These are phyloP conservation scores for Eupelmus urozonus DNA, from an alignment of 2,888 invertebrate species.

Conservation along the genomic window DNA sequence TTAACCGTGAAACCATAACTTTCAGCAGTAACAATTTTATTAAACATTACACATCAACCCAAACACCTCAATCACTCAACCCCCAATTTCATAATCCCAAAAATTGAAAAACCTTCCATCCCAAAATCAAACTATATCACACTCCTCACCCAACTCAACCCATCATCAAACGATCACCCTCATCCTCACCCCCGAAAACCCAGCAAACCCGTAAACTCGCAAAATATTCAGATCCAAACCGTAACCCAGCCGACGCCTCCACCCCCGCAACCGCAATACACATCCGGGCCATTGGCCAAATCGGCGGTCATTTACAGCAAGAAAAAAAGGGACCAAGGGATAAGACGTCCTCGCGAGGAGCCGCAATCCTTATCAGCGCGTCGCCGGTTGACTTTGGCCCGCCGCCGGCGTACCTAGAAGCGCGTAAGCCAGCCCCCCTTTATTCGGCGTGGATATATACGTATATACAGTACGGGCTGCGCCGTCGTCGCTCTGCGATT, in stretches of 20 bases:
- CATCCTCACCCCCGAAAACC: no score
- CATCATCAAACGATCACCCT: no score
- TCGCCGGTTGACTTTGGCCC: constrained; percentile 58
- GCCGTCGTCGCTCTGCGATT: constrained; percentile 70
- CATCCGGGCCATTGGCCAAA: constrained; percentile 54
- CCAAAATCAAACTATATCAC: no score
- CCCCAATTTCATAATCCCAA: no score
- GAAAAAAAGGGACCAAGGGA: constrained; percentile 10
- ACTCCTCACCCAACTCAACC: no score
- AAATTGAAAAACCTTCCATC: no score
- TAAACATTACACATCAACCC: no score
- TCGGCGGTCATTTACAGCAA: constrained; percentile 55
- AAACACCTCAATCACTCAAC: no score
- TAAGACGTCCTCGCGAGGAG: not conserved
- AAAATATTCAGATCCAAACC: not conserved
- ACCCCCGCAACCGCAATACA: no score
- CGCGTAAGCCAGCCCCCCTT: constrained; percentile 63
- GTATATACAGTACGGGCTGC: not conserved
- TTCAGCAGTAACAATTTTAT: no score
- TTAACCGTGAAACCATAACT: no score
- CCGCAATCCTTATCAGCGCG: constrained; percentile 50
- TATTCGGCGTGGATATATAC: constrained; percentile 60
- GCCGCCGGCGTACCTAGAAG: constrained; percentile 10
- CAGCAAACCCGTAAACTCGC: not conserved
- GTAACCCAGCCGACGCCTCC: no score